Conservation (phyloP, 53 echinoderm and acorn worm genomes). For the Hippasteria phrygiana region DNA sequence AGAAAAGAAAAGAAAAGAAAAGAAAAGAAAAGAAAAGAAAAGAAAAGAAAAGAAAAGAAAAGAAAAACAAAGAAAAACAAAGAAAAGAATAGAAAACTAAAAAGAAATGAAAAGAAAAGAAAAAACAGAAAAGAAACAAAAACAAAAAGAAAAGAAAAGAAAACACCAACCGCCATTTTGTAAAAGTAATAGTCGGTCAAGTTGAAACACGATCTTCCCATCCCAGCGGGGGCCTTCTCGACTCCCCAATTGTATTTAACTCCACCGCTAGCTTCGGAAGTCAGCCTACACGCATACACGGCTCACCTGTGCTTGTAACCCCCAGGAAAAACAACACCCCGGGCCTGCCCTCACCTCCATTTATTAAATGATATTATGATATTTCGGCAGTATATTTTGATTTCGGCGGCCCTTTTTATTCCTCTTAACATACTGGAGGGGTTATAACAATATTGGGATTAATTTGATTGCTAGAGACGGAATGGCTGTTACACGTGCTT, state of each 20-base stretch:
- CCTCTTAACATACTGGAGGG: not conserved
- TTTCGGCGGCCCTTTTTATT: slow-evolving; percentile 28
- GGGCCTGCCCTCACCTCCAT: slow-evolving; percentile 43
- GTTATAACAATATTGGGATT: slow-evolving; percentile 60
- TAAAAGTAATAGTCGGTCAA: slow-evolving; percentile 25
- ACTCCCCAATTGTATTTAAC: not conserved
- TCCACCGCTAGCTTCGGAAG: slow-evolving; percentile 58
- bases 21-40: too few relatives aligned
- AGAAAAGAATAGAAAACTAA: too few relatives aligned
- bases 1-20: too few relatives aligned
- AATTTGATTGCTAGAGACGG: slow-evolving; percentile 37
- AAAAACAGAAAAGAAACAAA: too few relatives aligned
- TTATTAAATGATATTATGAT: slow-evolving; percentile 63
- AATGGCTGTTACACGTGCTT: slow-evolving; percentile 54
- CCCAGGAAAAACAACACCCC: slow-evolving; percentile 66
- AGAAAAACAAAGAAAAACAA: too few relatives aligned
- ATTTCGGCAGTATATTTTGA: slow-evolving; percentile 45
- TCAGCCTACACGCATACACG: not conserved
- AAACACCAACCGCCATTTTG: not conserved
- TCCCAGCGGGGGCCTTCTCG: slow-evolving; percentile 26
- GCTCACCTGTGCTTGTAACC: slow-evolving; percentile 62
- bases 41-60: too few relatives aligned
- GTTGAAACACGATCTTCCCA: slow-evolving; percentile 60
- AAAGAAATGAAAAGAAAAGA: too few relatives aligned
- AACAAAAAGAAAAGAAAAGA: not conserved